Evolutionary conservation across 2,797 vertebrate species (phyloP).

Genomic region (Myotis myotis): DNA sequence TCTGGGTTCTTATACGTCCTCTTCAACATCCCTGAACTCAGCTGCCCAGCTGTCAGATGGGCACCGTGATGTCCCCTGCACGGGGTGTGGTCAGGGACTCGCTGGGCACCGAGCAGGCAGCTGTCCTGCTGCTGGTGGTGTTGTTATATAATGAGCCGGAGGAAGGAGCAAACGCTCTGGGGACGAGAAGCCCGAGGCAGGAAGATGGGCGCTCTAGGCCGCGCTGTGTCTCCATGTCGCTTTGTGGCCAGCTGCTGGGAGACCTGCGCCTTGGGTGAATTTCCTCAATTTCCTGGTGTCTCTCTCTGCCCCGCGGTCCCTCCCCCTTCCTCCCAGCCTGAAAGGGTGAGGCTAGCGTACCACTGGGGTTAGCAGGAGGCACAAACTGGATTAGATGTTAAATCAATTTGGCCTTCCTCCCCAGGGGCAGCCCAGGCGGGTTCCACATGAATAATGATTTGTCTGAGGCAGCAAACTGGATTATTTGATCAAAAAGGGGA

Average conservation of each 20-base stretch:
- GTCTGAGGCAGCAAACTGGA: slow-evolving; percentile 82
- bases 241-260: neutral
- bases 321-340: slow-evolving; percentile 21
- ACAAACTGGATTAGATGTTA: slow-evolving; percentile 84
- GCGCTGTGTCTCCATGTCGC: accelerated
- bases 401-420: slow-evolving; percentile 84
- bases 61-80: accelerated
- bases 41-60: neutral
- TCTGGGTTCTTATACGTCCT: accelerated
- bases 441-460: slow-evolving; percentile 83
- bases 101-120: neutral
- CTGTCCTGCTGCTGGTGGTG: neutral
- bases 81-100: neutral
- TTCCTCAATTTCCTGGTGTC: slow-evolving; percentile 3
- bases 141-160: neutral
- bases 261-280: neutral
- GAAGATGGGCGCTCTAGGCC: accelerated
- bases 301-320: neutral
- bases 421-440: slow-evolving; percentile 76
- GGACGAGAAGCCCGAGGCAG: neutral
- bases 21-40: neutral
- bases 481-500: slow-evolving; percentile 80
- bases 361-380: slow-evolving; percentile 79
- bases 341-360: slow-evolving; percentile 74
- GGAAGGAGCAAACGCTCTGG: neutral